These are phyloP conservation scores for Clinocottus analis DNA, from an alignment of 2,113 vertebrate genomes.

Conservation along the genomic window DNA sequence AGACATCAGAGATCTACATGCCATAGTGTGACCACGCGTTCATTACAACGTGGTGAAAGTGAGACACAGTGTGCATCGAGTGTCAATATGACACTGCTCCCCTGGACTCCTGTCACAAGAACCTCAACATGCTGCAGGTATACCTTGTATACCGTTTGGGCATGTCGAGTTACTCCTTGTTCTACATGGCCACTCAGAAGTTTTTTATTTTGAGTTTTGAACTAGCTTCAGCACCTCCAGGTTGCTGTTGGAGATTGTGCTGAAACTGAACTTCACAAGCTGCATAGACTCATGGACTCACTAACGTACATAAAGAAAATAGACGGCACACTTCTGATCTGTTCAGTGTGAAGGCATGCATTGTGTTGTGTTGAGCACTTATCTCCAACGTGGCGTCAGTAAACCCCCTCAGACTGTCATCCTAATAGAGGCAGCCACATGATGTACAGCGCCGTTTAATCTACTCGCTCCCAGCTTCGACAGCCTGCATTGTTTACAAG, in stretches of 20 bases:
- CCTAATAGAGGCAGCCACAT: not conserved
- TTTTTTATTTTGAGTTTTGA: slow-evolving; percentile 10
- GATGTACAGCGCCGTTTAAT: slow-evolving; percentile 3
- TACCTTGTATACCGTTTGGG: slow-evolving; percentile 6
- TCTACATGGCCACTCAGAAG: not conserved
- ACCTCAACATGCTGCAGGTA: not conserved
- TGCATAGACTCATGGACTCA: not conserved
- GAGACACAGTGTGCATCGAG: slow-evolving; percentile 15
- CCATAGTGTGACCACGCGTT: not conserved
- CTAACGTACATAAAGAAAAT: not conserved
- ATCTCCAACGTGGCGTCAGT: slow-evolving; percentile 31
- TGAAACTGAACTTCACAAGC: slow-evolving; percentile 8
- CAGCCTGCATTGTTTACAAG: slow-evolving; percentile 18
- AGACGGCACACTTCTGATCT: not conserved
- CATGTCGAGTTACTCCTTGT: not conserved
- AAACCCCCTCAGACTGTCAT: slow-evolving; percentile 4
- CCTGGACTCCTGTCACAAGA: not conserved
- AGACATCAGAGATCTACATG: slow-evolving; percentile 40
- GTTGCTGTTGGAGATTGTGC: not conserved
- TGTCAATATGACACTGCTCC: slow-evolving; percentile 24
- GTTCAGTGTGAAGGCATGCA: slow-evolving; percentile 13
- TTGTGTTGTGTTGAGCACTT: slow-evolving; percentile 27
- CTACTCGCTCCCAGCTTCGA: not conserved
- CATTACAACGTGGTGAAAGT: slow-evolving; percentile 30
- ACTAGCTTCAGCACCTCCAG: not conserved